Conservation (phyloP, 2,888 invertebrate genomes). For the Boloria selene region DNA sequence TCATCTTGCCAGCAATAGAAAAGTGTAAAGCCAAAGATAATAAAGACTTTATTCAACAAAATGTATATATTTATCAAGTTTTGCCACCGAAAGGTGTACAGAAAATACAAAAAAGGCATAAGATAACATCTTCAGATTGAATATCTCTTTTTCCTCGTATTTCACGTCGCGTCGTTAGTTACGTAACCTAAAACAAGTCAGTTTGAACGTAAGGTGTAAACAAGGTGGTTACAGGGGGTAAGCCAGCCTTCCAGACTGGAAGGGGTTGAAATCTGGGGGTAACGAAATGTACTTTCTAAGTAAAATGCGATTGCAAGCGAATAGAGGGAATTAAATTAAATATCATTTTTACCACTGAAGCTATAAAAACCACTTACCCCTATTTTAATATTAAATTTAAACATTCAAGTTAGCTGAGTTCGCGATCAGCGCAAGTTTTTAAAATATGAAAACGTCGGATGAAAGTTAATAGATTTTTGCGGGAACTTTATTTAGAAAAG, state of each 20-base stretch:
- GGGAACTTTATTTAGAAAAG: constrained; percentile 16
- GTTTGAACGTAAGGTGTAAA: constrained; percentile 41
- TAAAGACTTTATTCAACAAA: too few species aligned
- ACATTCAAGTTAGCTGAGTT: constrained; percentile 16
- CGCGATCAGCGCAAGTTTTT: constrained; percentile 20
- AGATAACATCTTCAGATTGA: too few species aligned
- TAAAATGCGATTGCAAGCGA: constrained; percentile 40
- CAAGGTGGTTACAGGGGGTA: constrained; percentile 41
- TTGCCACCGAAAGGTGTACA: too few species aligned
- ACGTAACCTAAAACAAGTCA: too few species aligned
- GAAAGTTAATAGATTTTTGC: constrained; percentile 21
- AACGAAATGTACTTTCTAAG: constrained; percentile 34
- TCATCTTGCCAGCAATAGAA: too few species aligned
- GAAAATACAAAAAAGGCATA: too few species aligned
- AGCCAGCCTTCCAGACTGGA: constrained; percentile 20
- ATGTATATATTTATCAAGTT: too few species aligned
- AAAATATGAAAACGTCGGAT: constrained; percentile 21
- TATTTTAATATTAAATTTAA: constrained; percentile 23
- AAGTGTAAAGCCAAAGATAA: too few species aligned
- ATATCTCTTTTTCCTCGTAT: too few species aligned
- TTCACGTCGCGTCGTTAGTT: too few species aligned
- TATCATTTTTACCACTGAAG: constrained; percentile 33
- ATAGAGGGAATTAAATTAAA: constrained; percentile 37
- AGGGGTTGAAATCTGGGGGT: constrained; percentile 24
- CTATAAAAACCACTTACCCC: constrained; percentile 15